phyloP scores from a whole-genome alignment of 2,113 vertebrate species.

The Pogonocichla stellata region DNA sequence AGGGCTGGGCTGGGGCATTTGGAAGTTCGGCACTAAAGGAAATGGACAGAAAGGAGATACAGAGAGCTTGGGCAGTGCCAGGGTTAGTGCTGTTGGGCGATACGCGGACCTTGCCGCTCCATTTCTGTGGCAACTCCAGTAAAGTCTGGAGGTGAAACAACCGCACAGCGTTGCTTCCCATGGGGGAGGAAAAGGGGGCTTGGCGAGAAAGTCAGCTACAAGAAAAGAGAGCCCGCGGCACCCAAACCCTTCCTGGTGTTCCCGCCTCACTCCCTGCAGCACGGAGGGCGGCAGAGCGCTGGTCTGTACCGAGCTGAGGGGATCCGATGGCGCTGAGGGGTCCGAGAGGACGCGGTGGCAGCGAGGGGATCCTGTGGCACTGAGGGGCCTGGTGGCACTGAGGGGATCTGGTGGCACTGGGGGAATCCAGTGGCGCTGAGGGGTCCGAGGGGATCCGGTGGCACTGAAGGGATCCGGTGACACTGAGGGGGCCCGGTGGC shows the following conservation, averaged over 20 bases:
- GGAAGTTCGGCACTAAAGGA: not conserved
- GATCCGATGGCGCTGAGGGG: not conserved
- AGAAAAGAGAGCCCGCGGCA: not conserved
- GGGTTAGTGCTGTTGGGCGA: not conserved
- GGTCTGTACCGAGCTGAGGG: not conserved
- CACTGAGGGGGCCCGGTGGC: not conserved
- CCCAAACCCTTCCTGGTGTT: not conserved
- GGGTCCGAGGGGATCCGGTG: too few species aligned
- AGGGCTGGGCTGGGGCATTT: not conserved
- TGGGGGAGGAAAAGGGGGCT: not conserved
- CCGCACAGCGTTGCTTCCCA: accelerated
- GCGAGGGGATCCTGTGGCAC: not conserved
- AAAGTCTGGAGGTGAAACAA: not conserved
- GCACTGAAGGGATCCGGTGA: not conserved
- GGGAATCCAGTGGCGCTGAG: not conserved
- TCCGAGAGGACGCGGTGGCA: too few species aligned
- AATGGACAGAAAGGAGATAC: not conserved
- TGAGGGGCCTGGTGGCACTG: not conserved
- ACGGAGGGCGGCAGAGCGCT: not conserved
- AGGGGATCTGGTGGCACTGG: not conserved
- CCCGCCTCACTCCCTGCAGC: not conserved
- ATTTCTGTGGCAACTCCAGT: not conserved
- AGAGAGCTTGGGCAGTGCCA: not conserved
- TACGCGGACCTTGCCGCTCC: not conserved
- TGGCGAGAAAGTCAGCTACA: not conserved